Evolutionary conservation across 1,140 invertebrate species (phyloP).

Genomic region (Cydia strobilella): DNA sequence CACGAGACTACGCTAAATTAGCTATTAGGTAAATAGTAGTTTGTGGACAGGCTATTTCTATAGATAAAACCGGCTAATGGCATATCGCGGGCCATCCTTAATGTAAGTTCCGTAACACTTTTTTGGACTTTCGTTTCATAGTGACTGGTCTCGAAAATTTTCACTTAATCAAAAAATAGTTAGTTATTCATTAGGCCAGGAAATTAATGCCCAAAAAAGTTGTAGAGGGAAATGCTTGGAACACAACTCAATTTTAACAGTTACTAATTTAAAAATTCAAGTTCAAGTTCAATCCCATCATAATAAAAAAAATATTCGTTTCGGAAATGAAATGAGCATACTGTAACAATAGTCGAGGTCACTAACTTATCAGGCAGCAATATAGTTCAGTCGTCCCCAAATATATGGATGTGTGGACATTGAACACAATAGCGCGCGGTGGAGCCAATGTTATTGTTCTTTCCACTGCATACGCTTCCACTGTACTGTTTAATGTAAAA

Average conservation of each 20-base stretch:
- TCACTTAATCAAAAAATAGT: too few species aligned
- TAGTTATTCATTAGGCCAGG: too few species aligned
- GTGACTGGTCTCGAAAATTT: too few species aligned
- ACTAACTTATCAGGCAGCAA: conserved; percentile 32
- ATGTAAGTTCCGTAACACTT: too few species aligned
- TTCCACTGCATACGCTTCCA: conserved; percentile 51
- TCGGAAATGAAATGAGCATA: conserved; percentile 17
- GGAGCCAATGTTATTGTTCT: conserved; percentile 60
- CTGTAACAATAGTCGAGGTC: conserved; percentile 39
- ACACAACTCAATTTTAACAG: background rate
- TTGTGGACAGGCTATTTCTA: too few species aligned
- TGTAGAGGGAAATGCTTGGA: too few species aligned
- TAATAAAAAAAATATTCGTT: conserved; percentile 16
- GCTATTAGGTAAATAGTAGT: too few species aligned
- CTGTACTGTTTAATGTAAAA: conserved; percentile 50
- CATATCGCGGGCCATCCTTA: too few species aligned
- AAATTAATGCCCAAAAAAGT: too few species aligned
- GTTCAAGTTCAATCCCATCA: background rate
- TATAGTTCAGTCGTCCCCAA: conserved; percentile 43
- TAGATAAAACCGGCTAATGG: too few species aligned
- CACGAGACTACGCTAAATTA: too few species aligned
- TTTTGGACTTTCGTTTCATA: too few species aligned
- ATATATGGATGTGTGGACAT: conserved; percentile 51
- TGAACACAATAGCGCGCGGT: conserved; percentile 45
- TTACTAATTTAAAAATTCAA: background rate